phyloP scores from a whole-genome alignment of 2,797 vertebrate genomes.

The Myotis myotis region DNA sequence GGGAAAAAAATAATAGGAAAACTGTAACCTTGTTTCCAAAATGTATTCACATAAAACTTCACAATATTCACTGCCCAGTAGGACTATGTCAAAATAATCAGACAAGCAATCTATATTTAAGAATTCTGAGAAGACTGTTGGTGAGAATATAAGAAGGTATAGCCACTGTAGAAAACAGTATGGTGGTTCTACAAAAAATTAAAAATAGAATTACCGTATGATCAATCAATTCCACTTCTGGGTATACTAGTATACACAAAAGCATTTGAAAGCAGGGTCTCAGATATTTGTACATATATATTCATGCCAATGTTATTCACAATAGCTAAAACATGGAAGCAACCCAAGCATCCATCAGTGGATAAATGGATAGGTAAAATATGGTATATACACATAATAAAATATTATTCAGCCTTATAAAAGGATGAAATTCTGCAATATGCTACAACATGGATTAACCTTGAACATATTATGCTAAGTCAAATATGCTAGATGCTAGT shows the following conservation, averaged over 20 bases:
- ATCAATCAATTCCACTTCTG: background rate
- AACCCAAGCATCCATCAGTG: background rate
- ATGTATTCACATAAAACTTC: background rate
- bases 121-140: background rate
- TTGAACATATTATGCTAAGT: background rate
- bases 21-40: conserved; percentile 38
- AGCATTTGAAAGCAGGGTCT: background rate
- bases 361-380: background rate
- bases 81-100: conserved; percentile 66
- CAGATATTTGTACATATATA: background rate
- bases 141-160: background rate
- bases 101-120: conserved; percentile 7
- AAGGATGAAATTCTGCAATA: background rate
- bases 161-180: background rate
- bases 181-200: background rate
- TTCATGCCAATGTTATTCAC: background rate
- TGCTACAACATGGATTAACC: background rate
- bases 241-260: background rate
- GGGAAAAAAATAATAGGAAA: background rate
- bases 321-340: background rate
- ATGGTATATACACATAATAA: background rate
- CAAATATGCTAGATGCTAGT: background rate
- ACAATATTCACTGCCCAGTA: conserved; percentile 12
- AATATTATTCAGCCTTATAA: background rate
- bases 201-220: background rate